Conservation (phyloP, 2,888 invertebrate genomes). For the Coecobrya sp. region DNA sequence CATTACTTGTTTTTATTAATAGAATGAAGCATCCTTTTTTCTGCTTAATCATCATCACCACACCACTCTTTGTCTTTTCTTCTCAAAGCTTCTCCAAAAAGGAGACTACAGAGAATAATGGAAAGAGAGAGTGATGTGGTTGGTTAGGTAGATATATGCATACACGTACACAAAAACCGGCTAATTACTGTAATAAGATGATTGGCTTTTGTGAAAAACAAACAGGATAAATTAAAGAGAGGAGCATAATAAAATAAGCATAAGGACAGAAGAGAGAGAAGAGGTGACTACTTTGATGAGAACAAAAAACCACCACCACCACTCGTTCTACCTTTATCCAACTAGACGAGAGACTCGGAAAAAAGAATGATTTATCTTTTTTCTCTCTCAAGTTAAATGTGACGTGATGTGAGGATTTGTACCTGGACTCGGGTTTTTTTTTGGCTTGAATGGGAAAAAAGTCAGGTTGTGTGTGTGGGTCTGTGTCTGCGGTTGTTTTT, state of each 20-base stretch:
- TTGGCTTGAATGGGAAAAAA: constrained; percentile 43
- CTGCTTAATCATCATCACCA: constrained; percentile 68
- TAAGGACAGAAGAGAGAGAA: background rate
- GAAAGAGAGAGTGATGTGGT: background rate
- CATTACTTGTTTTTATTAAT: background rate
- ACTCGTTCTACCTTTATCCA: background rate
- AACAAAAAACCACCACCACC: background rate
- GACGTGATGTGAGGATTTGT: background rate
- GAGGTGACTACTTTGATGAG: constrained; percentile 3
- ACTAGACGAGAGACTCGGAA: background rate
- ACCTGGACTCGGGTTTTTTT: background rate
- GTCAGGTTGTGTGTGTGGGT: constrained; percentile 12
- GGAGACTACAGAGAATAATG: background rate
- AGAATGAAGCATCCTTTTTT: constrained; percentile 34
- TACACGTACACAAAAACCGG: constrained; percentile 32
- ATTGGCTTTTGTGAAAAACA: constrained; percentile 64
- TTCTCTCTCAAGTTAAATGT: background rate
- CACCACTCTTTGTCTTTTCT: background rate
- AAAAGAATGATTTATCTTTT: constrained; percentile 48
- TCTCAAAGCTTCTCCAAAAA: background rate
- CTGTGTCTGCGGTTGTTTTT: constrained; percentile 13
- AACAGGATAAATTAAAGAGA: constrained; percentile 51
- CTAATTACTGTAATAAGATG: constrained; percentile 75
- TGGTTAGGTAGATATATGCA: constrained; percentile 12
- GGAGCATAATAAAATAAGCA: constrained; percentile 18